Base-by-base conservation (phyloP, 1,140 invertebrate genomes). In the Philaenus spumarius region DNA sequence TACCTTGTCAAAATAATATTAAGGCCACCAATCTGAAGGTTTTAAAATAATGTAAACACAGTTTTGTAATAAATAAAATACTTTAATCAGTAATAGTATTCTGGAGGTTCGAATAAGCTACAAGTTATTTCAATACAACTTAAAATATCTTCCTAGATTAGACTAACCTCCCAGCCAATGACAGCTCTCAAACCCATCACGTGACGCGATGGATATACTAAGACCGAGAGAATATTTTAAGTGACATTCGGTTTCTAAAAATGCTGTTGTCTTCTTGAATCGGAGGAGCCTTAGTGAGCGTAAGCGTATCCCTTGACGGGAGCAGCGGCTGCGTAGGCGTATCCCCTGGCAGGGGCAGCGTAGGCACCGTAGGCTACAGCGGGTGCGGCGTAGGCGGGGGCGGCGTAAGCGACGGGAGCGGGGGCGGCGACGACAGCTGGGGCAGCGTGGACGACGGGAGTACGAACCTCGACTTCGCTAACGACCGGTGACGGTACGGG, bases 321-420 rank as follows among this genome's bases (percentile, higher is more conserved):
- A 59, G 64, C 48, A 55, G 66, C 58, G 60, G 72, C 73, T 65
- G 59, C 71, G 69, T 55, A 71, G 67, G 75, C 75, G 34, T 71
- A 62, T 15, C 67, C 66, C 22, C 67, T 67, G 51, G 65, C 67
- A 40, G 67, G 34, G 3, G 73, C 72, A 17, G 70, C 62, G 48
- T 72, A 68, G 30, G 59, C 40, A 22, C 50, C 35, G 15, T 71
- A 71, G 19, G 71, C 68, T 17, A 67, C 55, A 50, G 53, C 56
- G 23, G 57, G 55, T 20, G 58, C 50, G 30, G 69, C 59, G 22
- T 65, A 63, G 7, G 67, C 64, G 37, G 46, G 68, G 60, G 72
- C 73, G 66, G 59, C 71, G 69, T 55, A 71, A 68, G 75, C 75
- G 34, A 72, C 62, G 17, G 68, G 66, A 22, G 67, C 68, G 51